These are phyloP conservation scores for Manduca sexta DNA, from an alignment of 1,140 invertebrate species.

Conservation along the genomic window DNA sequence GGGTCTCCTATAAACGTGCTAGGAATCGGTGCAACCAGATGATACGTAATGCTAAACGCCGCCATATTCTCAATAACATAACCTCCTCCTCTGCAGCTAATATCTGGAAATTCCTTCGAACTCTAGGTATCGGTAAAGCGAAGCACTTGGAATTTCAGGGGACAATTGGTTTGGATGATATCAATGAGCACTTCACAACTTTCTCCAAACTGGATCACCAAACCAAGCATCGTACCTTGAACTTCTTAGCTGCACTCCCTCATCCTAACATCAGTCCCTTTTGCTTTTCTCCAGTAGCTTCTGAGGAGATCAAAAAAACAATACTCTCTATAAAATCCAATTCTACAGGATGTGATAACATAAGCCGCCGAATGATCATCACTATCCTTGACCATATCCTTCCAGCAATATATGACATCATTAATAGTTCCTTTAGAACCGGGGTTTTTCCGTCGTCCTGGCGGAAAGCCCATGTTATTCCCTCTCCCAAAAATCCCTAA, in stretches of 20 bases:
- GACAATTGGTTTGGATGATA: not conserved
- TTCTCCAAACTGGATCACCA: not conserved
- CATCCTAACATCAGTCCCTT: not conserved
- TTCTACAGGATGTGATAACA: not conserved
- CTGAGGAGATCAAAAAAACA: not conserved
- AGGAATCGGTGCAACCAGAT: too few relatives aligned
- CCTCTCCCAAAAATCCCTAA: constrained; percentile 1
- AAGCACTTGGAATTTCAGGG: constrained; percentile 1
- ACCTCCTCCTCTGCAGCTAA: constrained; percentile 1
- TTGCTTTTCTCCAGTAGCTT: not conserved
- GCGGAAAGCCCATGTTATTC: not conserved
- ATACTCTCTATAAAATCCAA: constrained; percentile 5
- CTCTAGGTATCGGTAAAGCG: constrained; percentile 4
- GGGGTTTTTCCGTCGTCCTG: not conserved
- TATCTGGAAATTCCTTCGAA: constrained; percentile 7
- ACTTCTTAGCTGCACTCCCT: too few relatives aligned
- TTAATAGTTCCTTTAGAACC: constrained; percentile 2
- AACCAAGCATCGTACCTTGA: not conserved
- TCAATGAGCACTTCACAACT: not conserved
- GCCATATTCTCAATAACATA: too few relatives aligned
- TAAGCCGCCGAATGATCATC: constrained; percentile 6
- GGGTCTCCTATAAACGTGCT: too few relatives aligned
- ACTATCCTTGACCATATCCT: constrained; percentile 3
- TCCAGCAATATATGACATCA: not conserved
- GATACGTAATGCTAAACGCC: too few relatives aligned